A percentile compares a stretch with the other conserved stretches of the same genome.
Conservation (phyloP, 2,888 invertebrate species). For the Pediacus dermestoides region DNA sequence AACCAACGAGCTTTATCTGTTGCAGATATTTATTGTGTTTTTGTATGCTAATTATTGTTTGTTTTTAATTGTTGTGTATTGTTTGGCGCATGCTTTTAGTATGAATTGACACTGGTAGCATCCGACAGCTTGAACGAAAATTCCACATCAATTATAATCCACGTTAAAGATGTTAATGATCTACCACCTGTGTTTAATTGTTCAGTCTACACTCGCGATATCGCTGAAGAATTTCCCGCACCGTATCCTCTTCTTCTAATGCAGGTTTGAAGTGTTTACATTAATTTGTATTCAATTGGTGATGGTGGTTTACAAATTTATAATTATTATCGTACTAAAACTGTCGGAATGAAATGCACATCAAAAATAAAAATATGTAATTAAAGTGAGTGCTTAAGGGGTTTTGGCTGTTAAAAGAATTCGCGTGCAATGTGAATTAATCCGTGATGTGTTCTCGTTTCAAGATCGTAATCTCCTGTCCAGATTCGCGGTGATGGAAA, state of each 20-base stretch:
- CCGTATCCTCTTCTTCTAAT: slow-evolving; percentile 68
- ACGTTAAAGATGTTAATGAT: slow-evolving; percentile 85
- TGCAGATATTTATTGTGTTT: slow-evolving; percentile 17
- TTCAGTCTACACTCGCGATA: slow-evolving; percentile 66
- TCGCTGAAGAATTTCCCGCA: slow-evolving; percentile 71
- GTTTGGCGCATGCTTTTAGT: slow-evolving; percentile 57
- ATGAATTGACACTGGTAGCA: slow-evolving; percentile 83
- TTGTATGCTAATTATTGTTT: slow-evolving; percentile 19
- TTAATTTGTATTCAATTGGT: slow-evolving; percentile 2
- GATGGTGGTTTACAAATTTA: slow-evolving; percentile 3
- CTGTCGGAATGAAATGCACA: no score
- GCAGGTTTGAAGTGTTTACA: slow-evolving; percentile 57
- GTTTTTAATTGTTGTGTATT: slow-evolving; percentile 26
- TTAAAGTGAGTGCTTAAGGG: no score
- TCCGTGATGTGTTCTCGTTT: no score
- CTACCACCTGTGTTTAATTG: slow-evolving; percentile 78
- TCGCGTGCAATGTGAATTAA: no score
- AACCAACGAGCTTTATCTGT: slow-evolving; percentile 17
- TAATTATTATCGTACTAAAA: neutral
- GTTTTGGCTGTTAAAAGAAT: no score
- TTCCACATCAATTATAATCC: slow-evolving; percentile 76
- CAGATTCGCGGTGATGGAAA: no score
- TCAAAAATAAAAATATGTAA: no score
- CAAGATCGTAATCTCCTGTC: no score
- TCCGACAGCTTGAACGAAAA: slow-evolving; percentile 89